Conservation (phyloP, 2,113 vertebrate species). For the Microcebus murinus region DNA sequence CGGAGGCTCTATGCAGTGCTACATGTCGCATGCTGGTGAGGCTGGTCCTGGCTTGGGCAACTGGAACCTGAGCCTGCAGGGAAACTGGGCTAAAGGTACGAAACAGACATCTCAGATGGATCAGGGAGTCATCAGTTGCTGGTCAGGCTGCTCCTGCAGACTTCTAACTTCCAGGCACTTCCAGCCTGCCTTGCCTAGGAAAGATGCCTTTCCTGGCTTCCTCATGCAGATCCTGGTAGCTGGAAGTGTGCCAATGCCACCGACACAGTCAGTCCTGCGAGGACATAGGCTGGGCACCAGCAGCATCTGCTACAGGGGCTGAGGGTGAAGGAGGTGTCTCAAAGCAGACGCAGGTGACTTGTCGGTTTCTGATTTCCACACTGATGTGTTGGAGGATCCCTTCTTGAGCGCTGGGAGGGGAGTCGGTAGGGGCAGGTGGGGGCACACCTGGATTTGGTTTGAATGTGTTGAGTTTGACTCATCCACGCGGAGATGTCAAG, state of each 20-base stretch:
- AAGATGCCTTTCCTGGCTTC: background rate
- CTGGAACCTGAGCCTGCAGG: background rate
- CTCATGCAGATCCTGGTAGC: background rate
- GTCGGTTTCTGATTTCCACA: background rate
- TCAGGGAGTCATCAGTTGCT: background rate
- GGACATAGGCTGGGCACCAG: background rate
- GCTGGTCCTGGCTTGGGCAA: background rate
- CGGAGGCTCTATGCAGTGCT: too few relatives aligned
- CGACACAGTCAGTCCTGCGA: background rate
- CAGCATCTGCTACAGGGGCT: background rate
- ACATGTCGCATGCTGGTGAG: fast-evolving
- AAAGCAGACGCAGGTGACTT: background rate
- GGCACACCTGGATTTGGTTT: background rate
- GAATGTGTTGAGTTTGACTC: background rate
- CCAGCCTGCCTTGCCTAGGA: background rate
- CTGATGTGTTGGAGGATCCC: background rate
- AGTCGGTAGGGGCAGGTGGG: background rate
- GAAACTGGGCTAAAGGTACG: background rate
- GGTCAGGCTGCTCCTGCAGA: background rate
- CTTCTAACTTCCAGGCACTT: background rate
- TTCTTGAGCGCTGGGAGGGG: background rate
- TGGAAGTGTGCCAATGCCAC: background rate
- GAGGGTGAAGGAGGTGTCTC: background rate
- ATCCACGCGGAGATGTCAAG: background rate
- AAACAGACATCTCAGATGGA: background rate